Conservation (phyloP, 2,113 vertebrate genomes). For the Murina feae region DNA sequence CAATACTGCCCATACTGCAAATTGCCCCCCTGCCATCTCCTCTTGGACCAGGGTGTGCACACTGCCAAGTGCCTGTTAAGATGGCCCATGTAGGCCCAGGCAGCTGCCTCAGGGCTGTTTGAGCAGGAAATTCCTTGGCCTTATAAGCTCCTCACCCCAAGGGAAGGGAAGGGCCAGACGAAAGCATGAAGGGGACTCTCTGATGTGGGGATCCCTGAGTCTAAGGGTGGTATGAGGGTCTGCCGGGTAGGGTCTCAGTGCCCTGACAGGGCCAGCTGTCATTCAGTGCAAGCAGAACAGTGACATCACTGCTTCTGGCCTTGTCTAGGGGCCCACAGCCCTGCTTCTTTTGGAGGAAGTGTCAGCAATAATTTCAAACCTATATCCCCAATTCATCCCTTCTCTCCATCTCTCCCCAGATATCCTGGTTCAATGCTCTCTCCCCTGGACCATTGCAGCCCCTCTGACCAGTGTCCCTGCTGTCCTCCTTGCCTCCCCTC, state of each 20-base stretch:
- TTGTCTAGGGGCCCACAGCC: neutral
- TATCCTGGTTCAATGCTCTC: neutral
- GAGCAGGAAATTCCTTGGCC: neutral
- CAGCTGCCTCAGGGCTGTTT: neutral
- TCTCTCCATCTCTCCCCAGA: neutral
- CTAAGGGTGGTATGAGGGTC: neutral
- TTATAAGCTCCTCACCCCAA: fast-evolving
- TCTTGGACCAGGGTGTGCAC: neutral
- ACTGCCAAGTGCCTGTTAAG: neutral
- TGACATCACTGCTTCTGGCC: neutral
- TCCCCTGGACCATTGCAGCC: neutral
- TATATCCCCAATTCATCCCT: neutral
- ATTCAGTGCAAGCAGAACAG: neutral
- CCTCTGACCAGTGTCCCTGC: neutral
- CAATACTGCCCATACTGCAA: neutral
- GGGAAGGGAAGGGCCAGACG: neutral
- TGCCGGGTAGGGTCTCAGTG: neutral
- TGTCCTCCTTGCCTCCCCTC: neutral
- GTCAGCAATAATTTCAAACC: neutral
- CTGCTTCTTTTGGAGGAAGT: neutral
- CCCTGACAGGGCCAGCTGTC: neutral
- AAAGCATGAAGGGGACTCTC: neutral
- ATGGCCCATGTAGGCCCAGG: neutral
- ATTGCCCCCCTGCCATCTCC: neutral
- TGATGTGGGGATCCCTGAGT: no score